phyloP scores from a whole-genome alignment of 2,888 invertebrate species.

The Epistrophella euchroma region DNA sequence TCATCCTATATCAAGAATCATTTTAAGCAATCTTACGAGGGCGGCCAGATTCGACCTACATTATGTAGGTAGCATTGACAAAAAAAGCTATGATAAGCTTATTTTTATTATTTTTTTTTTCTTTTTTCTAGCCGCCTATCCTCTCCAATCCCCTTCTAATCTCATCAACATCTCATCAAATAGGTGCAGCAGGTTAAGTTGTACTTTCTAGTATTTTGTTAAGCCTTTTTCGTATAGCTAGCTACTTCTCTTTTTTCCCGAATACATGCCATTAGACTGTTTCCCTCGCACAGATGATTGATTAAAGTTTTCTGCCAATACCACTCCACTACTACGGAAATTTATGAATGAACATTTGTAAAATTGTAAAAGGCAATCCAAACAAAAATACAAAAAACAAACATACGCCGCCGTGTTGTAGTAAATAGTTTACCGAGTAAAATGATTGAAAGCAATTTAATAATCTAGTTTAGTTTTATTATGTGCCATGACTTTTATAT shows the following conservation, averaged over 20 bases:
- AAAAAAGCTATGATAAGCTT: slow-evolving; percentile 38
- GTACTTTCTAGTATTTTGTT: slow-evolving; percentile 41
- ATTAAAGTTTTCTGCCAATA: slow-evolving; percentile 65
- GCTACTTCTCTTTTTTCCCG: slow-evolving; percentile 30
- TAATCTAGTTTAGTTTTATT: background rate
- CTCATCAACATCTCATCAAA: slow-evolving; percentile 10
- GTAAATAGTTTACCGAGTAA: background rate
- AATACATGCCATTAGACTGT: background rate
- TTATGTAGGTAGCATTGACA: slow-evolving; percentile 18
- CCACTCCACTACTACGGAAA: slow-evolving; percentile 39
- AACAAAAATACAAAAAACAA: slow-evolving; percentile 30
- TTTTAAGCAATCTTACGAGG: slow-evolving; percentile 26
- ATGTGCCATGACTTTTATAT: slow-evolving; percentile 23
- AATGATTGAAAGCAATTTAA: slow-evolving; percentile 15
- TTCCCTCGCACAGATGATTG: slow-evolving; percentile 62
- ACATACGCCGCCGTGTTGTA: slow-evolving; percentile 8
- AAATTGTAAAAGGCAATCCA: slow-evolving; percentile 63
- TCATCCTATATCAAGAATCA: slow-evolving; percentile 22
- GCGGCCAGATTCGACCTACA: slow-evolving; percentile 59
- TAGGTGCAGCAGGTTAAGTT: slow-evolving; percentile 30
- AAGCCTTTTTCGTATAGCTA: slow-evolving; percentile 13
- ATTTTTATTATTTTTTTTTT: slow-evolving; percentile 43
- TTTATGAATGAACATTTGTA: slow-evolving; percentile 75
- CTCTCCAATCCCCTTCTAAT: too few relatives aligned
- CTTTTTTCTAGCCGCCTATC: slow-evolving; percentile 1